A percentile compares a stretch with the other conserved stretches of the same genome.
These are phyloP conservation scores for Muscina levida DNA, from an alignment of 2,888 invertebrate species.

Conservation along the genomic window DNA sequence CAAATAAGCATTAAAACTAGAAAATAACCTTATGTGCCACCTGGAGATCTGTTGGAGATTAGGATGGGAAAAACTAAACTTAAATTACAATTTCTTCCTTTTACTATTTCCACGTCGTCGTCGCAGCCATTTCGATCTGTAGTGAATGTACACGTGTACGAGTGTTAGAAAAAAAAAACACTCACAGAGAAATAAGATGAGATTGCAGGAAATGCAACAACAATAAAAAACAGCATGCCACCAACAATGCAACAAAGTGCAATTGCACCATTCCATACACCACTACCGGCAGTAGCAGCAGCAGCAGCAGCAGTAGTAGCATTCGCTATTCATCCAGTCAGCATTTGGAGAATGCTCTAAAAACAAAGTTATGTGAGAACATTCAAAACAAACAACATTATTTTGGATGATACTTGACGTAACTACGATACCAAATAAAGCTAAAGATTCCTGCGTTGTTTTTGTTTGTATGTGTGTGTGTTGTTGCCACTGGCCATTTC, in stretches of 20 bases:
- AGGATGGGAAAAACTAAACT: conserved; percentile 33
- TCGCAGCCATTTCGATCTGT: not conserved
- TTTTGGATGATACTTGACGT: conserved; percentile 23
- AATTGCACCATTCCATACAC: conserved; percentile 27
- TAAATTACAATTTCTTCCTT: conserved; percentile 32
- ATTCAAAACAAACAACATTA: conserved; percentile 42
- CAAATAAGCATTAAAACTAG: too few species aligned
- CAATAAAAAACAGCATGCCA: conserved; percentile 33
- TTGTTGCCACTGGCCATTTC: too few species aligned
- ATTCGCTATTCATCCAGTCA: not conserved
- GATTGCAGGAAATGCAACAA: conserved; percentile 53
- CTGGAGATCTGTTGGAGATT: conserved; percentile 48
- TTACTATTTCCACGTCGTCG: not conserved
- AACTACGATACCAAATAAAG: not conserved
- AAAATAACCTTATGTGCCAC: conserved; percentile 40
- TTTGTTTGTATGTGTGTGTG: conserved; percentile 19
- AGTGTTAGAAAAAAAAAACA: conserved; percentile 7
- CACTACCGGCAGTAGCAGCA: conserved; percentile 6
- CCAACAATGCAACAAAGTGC: conserved; percentile 8
- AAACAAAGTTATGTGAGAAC: conserved; percentile 53
- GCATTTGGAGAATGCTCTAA: conserved; percentile 31
- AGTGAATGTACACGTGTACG: conserved; percentile 4
- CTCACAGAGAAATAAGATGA: conserved; percentile 37
- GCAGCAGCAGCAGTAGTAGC: not conserved
- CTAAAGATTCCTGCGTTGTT: too few species aligned